phyloP scores from a whole-genome alignment of 2,113 vertebrate species.

The Carlito syrichta region DNA sequence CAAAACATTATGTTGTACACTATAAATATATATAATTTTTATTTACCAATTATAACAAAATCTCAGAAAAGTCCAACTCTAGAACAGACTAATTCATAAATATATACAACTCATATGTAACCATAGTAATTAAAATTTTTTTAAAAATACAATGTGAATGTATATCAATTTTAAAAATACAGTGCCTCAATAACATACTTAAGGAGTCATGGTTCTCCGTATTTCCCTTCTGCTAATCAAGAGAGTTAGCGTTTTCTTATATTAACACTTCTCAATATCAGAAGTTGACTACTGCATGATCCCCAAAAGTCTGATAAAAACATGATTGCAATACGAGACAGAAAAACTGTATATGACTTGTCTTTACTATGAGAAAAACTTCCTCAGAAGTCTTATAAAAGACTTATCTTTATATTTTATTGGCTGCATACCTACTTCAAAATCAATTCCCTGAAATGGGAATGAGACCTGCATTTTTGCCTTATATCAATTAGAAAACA shows the following conservation, averaged over 20 bases:
- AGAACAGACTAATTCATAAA: neutral
- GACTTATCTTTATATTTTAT: accelerated
- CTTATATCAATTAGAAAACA: accelerated
- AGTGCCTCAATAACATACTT: accelerated
- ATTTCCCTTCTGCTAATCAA: accelerated
- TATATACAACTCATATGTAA: neutral
- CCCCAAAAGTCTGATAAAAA: accelerated
- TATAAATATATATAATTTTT: neutral
- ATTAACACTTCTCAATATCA: too few relatives aligned
- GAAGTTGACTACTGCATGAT: neutral
- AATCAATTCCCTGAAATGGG: neutral
- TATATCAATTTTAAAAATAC: neutral
- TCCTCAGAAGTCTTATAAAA: neutral
- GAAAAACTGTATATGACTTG: accelerated
- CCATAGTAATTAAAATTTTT: neutral
- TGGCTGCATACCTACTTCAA: neutral
- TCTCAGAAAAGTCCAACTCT: neutral
- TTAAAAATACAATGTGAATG: neutral
- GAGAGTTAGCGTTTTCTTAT: neutral
- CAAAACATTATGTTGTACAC: neutral
- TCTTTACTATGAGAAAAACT: neutral
- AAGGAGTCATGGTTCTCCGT: accelerated
- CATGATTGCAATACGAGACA: accelerated
- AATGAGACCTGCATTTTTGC: neutral
- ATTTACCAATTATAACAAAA: neutral